These are phyloP conservation scores for Propsilocerus akamusi DNA, from an alignment of 1,140 invertebrate genomes.

Conservation along the genomic window DNA sequence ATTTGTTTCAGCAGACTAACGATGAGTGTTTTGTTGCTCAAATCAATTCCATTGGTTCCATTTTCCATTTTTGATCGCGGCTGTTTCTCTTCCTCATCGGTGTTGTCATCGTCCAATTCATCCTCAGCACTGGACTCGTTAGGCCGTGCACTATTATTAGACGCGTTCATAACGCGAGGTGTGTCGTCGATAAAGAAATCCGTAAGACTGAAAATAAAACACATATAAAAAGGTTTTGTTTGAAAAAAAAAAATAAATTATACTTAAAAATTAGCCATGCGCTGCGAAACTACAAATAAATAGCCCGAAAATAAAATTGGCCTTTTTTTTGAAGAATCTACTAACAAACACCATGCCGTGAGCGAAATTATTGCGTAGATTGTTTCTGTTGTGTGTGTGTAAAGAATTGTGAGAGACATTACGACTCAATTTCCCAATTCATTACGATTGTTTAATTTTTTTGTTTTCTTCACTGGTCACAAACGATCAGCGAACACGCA, in stretches of 20 bases:
- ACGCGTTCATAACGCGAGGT: not conserved
- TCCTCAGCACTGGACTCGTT: not conserved
- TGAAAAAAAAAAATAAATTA: too few species aligned
- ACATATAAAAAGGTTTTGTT: too few species aligned
- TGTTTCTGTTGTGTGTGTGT: too few species aligned
- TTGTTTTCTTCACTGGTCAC: too few species aligned
- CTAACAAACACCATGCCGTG: too few species aligned
- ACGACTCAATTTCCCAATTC: not conserved
- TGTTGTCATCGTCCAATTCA: not conserved
- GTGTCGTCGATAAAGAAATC: not conserved
- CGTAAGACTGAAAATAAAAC: constrained; percentile 1
- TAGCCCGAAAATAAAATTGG: too few species aligned
- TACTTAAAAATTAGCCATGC: too few species aligned
- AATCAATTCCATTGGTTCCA: not conserved
- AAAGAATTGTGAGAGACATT: too few species aligned
- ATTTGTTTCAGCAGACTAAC: constrained; percentile 21
- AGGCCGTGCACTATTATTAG: not conserved
- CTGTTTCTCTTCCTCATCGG: not conserved
- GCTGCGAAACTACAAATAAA: too few species aligned
- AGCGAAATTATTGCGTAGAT: too few species aligned
- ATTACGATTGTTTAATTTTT: not conserved
- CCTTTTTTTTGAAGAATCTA: too few species aligned
- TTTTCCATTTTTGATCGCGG: not conserved
- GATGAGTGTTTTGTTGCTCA: constrained; percentile 19
- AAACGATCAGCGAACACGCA: too few species aligned